These are phyloP conservation scores for Synchiropus splendidus DNA, from an alignment of 2,113 vertebrate species.

Conservation along the genomic window DNA sequence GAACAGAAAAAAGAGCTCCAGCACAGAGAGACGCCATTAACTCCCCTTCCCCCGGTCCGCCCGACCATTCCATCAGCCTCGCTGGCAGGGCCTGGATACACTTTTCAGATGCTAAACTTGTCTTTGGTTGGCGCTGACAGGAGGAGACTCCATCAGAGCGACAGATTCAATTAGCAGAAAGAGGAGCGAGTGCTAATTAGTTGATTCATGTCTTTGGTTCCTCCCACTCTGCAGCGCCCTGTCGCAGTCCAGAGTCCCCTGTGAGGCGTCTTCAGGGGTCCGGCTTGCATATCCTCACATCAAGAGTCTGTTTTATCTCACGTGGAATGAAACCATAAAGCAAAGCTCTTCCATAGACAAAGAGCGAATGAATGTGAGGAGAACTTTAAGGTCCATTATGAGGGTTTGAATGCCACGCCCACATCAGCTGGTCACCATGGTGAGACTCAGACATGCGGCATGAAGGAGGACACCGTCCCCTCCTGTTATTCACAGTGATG, in stretches of 20 bases:
- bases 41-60: conserved; percentile 31
- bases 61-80: conserved; percentile 38
- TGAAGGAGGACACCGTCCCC: not conserved
- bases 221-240: conserved; percentile 27
- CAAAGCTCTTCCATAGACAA: conserved; percentile 42
- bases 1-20: conserved; percentile 3
- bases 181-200: conserved; percentile 67
- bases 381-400: conserved; percentile 59
- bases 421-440: conserved; percentile 46
- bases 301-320: conserved; percentile 21
- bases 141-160: conserved; percentile 46
- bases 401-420: conserved; percentile 24
- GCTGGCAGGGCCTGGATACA: conserved; percentile 54
- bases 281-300: conserved; percentile 2
- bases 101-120: conserved; percentile 73
- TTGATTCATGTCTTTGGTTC: conserved; percentile 61
- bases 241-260: conserved; percentile 22
- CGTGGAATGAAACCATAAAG: conserved; percentile 34
- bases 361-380: conserved; percentile 61
- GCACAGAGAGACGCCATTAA: conserved; percentile 64
- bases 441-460: conserved; percentile 30
- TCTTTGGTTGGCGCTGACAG: conserved; percentile 53
- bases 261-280: not conserved
- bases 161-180: conserved; percentile 64
- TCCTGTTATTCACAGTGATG: not conserved